Conservation (phyloP, 2,888 invertebrate genomes). For the Agriopis aurantiaria region DNA sequence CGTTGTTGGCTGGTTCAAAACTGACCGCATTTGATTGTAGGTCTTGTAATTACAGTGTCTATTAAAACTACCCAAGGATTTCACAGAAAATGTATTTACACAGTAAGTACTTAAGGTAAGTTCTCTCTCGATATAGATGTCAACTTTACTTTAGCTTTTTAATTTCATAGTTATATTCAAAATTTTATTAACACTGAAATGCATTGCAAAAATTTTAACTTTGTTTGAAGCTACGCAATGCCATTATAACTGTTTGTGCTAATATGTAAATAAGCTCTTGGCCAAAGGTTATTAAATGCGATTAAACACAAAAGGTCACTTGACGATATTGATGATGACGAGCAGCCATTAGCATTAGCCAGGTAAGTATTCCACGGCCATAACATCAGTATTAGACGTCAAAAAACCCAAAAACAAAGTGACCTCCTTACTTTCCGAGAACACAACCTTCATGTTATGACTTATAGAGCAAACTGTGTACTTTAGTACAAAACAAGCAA, state of each 20-base stretch:
- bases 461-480: constrained; percentile 22
- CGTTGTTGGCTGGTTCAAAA: constrained; percentile 10
- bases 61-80: constrained; percentile 2
- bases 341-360: constrained; percentile 25
- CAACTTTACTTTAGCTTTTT: too few relatives aligned
- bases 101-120: not conserved
- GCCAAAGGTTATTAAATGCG: constrained; percentile 18
- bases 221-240: not conserved
- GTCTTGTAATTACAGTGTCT: constrained; percentile 23
- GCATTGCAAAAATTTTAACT: not conserved
- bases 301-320: constrained; percentile 29
- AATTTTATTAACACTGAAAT: not conserved
- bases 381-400: constrained; percentile 15
- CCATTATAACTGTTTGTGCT: not conserved
- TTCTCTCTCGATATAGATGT: not conserved
- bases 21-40: constrained; percentile 14
- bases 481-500: constrained; percentile 4
- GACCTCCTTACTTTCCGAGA: constrained; percentile 34
- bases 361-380: constrained; percentile 33
- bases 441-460: constrained; percentile 32
- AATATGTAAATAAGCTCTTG: constrained; percentile 4
- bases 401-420: constrained; percentile 31
- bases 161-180: too few relatives aligned
- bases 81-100: constrained; percentile 8
- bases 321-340: constrained; percentile 30